Evolutionary conservation across 2,888 invertebrate genomes (phyloP).

Genomic region (Euclidia mi): DNA sequence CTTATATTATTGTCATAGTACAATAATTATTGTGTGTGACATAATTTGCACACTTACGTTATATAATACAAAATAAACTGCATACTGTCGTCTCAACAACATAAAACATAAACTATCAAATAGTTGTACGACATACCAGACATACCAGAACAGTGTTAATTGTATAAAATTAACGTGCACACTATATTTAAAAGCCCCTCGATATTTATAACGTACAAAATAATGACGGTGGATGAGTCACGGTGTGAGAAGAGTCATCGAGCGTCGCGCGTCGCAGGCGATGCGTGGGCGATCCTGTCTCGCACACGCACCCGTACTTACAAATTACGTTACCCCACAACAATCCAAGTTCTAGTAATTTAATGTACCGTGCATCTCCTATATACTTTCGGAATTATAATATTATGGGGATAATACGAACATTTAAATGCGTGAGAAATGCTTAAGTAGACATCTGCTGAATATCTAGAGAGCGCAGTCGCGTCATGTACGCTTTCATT

Average conservation of each 20-base stretch:
- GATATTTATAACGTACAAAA: conserved; percentile 62
- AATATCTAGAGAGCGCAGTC: conserved; percentile 33
- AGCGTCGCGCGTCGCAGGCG: conserved; percentile 50
- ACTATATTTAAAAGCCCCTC: conserved; percentile 37
- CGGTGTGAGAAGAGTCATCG: conserved; percentile 72
- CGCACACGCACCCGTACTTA: conserved; percentile 71
- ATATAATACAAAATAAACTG: too few relatives aligned
- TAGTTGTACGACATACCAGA: too few relatives aligned
- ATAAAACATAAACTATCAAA: too few relatives aligned
- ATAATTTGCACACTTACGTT: too few relatives aligned
- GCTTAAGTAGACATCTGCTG: conserved; percentile 36
- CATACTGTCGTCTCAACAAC: too few relatives aligned
- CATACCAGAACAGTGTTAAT: background rate
- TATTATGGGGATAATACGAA: conserved; percentile 44
- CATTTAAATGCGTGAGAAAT: conserved; percentile 56
- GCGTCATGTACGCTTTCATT: conserved; percentile 30
- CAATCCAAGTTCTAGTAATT: conserved; percentile 50
- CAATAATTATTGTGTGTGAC: too few relatives aligned
- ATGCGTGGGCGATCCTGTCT: conserved; percentile 81
- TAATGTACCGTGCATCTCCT: conserved; percentile 44
- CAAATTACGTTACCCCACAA: conserved; percentile 76
- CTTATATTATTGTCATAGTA: too few relatives aligned
- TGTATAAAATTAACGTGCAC: conserved; percentile 12
- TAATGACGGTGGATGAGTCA: conserved; percentile 78
- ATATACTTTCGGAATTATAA: conserved; percentile 44